Evolutionary conservation across 2,888 invertebrate species (phyloP), one percentile per base, ranked within the genome.

Genomic region (Slavum lentiscoides): DNA sequence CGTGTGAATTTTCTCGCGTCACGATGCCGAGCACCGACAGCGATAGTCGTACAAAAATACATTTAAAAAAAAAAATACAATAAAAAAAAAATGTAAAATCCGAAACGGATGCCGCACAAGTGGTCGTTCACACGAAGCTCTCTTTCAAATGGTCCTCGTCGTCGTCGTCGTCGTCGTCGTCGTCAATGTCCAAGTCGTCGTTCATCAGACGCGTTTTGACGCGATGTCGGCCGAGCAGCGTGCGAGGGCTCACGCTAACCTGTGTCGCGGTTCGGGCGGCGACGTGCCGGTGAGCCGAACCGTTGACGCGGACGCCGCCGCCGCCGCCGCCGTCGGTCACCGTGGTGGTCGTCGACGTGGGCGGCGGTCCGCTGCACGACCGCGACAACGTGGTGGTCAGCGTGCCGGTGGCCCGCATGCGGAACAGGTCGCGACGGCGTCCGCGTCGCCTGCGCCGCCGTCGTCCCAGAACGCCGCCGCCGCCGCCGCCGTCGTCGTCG

Each of bases 211-310:
- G 43, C 58, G 75, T 76, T n/a, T 30, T 76, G 9, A 67, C 58
- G 39, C 37, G 67, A 39, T 59, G 75, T 4, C 67, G 67, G 37
- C 69, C 69, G 83, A 84, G 74, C 49, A 84, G 68, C 55, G 58
- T 11, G 82, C 74, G 59, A 70, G 49, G n/a, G n/a, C n/a, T 30
- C 53, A 17, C 37, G 49, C 4, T 30, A 30, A 30, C 30, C 30
- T 30, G 30, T 30, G 30, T 30, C 30, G 30, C 30, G 30, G 30
- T 4, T 30, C 30, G 30, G 30, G 9, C 37, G 43, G 61, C 49
- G 64, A 89, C 88, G 83, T 88, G 89, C 21, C 88, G 88, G 73
- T 89, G 86, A 55, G 89, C 85, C 17, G 90, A 89, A 66, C 87
- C 86, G 82, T 88, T 86, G 58, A 82, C 19, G n/a, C 19, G 19